Evolutionary conservation across 2,113 vertebrate species (phyloP), one percentile per base, ranked within the genome.

Genomic region (Laticauda colubrina): DNA sequence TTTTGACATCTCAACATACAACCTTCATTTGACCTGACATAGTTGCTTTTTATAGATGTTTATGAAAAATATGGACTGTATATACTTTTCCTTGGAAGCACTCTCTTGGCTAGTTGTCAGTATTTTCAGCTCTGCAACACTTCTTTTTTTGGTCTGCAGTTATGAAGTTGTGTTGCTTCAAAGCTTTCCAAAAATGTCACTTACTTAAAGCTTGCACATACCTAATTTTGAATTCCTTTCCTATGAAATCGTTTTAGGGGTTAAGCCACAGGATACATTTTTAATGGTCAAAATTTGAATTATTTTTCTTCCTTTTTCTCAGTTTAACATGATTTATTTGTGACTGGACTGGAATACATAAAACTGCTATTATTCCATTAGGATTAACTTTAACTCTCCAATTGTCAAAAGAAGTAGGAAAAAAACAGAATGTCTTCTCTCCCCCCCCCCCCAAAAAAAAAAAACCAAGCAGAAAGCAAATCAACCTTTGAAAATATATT

Each of bases 111-210:
- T 96, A 94, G 94, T 95, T 34, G 39, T 26, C 88, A 95, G 93
- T 90, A 93, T 89, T 96, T 93, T 96, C 95, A 94, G 94, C 21
- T 96, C 96, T 89, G 89, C 93, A 95, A 90, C 94, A 96, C 91
- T 96, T 96, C 96, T 96, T 96, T 96, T 96, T 96, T 96, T 96
- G 95, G 96, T 94, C 94, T 95, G 95, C 87, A 88, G 93, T 95
- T 93, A 95, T 24, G 88, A 91, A 95, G 95, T 95, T 90, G 94
- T 15, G 29, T 90, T 95, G 87, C 91, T 95, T 95, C 91, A 93
- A 86, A 81, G 89, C 94, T 94, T 95, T 95, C 94, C 94, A 92
- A 95, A 95, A 96, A 96, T 94, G 95, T 85, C 59, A 54, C 69
- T 92, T 26, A 48, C 94, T 92, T 29, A 90, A 95, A 95, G 93